These are phyloP conservation scores for Elephantulus edwardii DNA, from an alignment of 2,113 vertebrate genomes.

Conservation along the genomic window DNA sequence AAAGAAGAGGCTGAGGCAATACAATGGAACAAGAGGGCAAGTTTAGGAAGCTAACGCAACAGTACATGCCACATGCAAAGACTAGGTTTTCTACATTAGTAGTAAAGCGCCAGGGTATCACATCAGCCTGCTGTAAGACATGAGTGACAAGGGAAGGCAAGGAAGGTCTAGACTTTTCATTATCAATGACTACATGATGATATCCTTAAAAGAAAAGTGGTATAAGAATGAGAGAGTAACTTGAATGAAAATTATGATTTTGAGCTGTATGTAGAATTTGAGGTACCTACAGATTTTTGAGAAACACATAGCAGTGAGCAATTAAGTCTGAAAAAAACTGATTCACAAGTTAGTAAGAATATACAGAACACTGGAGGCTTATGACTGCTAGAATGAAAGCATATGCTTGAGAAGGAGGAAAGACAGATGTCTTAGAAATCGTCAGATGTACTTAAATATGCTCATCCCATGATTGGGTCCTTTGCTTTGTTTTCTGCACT, in stretches of 20 bases:
- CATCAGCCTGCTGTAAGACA: too few species aligned
- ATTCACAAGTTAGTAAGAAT: neutral
- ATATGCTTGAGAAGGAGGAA: neutral
- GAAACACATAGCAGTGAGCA: neutral
- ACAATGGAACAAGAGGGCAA: neutral
- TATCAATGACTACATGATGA: neutral
- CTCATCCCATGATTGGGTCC: neutral
- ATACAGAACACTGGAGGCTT: neutral
- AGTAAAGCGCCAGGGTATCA: too few species aligned
- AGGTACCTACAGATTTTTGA: neutral
- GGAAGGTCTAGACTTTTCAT: neutral
- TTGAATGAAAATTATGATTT: neutral
- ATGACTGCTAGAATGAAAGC: neutral
- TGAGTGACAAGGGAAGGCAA: too few species aligned
- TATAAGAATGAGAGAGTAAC: neutral
- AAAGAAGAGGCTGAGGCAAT: neutral
- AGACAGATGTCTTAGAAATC: neutral
- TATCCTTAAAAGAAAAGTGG: neutral
- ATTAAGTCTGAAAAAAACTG: neutral
- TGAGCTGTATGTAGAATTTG: neutral
- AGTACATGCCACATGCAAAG: neutral
- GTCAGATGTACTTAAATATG: neutral
- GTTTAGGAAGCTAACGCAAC: too few species aligned
- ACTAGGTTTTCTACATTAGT: too few species aligned
- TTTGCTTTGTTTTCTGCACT: neutral